phyloP scores from a whole-genome alignment of 2,113 vertebrate species.

The Mirounga angustirostris region DNA sequence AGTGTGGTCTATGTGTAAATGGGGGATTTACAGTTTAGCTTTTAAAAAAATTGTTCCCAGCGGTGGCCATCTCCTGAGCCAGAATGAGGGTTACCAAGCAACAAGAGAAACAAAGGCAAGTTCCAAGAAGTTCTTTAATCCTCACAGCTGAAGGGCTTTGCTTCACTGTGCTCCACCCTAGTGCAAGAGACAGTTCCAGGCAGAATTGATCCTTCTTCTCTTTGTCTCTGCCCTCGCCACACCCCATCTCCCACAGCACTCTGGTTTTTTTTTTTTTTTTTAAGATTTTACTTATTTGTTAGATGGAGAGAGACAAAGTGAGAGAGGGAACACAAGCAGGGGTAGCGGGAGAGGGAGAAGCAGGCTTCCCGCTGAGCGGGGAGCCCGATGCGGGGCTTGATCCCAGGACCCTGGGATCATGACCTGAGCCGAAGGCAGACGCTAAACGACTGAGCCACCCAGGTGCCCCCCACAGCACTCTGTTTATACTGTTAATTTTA shows the following conservation, averaged over 20 bases:
- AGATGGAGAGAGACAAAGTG: too few species aligned
- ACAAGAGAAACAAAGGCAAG: slow-evolving; percentile 74
- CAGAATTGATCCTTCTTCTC: not conserved
- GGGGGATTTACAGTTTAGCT: slow-evolving; percentile 22
- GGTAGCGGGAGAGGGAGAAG: too few species aligned
- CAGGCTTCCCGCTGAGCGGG: too few species aligned
- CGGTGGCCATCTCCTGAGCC: slow-evolving; percentile 64
- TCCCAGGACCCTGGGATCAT: too few species aligned
- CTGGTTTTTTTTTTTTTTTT: too few species aligned
- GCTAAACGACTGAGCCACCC: too few species aligned
- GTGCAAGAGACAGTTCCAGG: not conserved
- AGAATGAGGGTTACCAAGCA: slow-evolving; percentile 69
- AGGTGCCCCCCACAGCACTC: not conserved
- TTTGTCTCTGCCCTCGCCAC: not conserved
- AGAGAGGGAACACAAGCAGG: too few species aligned
- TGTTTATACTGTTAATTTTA: not conserved
- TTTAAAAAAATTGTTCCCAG: slow-evolving; percentile 63
- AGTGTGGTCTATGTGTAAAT: not conserved
- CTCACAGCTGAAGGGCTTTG: slow-evolving; percentile 8
- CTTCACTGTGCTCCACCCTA: not conserved
- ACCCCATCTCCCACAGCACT: not conserved
- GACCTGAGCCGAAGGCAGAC: too few species aligned
- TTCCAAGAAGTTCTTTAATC: slow-evolving; percentile 76
- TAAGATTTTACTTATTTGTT: too few species aligned
- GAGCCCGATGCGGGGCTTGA: too few species aligned